A percentile compares a stretch with the other conserved stretches of the same genome.
Conservation (phyloP, 2,113 vertebrate species). For the Corythaeola cristata region DNA sequence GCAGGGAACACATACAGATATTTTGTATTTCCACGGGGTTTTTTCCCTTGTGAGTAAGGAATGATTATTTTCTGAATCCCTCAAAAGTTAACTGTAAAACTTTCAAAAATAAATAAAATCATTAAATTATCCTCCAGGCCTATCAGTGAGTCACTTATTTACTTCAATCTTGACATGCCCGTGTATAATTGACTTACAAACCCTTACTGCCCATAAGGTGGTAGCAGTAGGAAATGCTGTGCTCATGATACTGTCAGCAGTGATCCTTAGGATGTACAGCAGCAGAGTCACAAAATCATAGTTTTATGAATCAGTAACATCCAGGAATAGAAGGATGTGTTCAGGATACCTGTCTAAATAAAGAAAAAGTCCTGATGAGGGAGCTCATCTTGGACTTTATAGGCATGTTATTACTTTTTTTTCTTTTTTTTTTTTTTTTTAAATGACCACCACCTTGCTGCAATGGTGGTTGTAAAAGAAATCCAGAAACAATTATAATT, state of each 20-base stretch:
- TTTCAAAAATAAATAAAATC: background rate
- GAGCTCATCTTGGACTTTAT: background rate
- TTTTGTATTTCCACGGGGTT: background rate
- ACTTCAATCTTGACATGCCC: background rate
- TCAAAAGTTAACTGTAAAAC: background rate
- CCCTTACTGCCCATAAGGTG: background rate
- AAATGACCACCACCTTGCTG: background rate
- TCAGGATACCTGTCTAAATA: background rate
- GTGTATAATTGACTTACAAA: background rate
- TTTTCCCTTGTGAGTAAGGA: background rate
- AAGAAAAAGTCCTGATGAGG: background rate
- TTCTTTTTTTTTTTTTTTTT: too few species aligned
- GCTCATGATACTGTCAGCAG: background rate
- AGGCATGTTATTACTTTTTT: background rate
- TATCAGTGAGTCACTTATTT: background rate
- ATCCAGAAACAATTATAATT: background rate
- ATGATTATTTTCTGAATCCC: background rate
- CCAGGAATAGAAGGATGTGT: background rate
- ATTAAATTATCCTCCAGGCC: background rate
- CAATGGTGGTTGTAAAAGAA: background rate
- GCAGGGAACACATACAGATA: background rate
- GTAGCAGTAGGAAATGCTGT: background rate
- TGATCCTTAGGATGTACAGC: background rate
- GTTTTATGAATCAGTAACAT: background rate
- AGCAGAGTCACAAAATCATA: background rate